phyloP scores from a whole-genome alignment of 1,140 invertebrate genomes.

The Tribolium madens region DNA sequence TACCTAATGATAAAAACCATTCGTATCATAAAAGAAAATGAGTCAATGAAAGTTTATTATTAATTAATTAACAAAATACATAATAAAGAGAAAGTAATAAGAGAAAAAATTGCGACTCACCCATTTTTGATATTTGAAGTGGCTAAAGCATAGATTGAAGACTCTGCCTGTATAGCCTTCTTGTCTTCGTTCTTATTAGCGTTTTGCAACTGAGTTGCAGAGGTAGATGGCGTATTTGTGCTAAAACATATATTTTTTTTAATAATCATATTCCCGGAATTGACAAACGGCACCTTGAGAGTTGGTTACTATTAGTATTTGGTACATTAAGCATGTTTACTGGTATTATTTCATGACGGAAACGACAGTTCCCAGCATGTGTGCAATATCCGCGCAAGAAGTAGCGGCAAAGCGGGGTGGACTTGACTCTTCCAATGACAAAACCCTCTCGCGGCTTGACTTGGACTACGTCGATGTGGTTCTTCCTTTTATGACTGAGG shows the following conservation, averaged over 20 bases:
- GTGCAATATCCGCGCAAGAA: conserved; percentile 50
- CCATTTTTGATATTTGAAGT: background rate
- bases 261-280: background rate
- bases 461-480: conserved; percentile 15
- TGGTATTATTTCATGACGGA: conserved; percentile 54
- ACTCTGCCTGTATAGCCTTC: background rate
- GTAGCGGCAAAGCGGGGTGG: conserved; percentile 45
- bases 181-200: background rate
- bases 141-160: background rate
- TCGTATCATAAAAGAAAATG: background rate
- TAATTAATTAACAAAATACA: background rate
- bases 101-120: background rate
- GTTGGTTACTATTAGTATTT: conserved; percentile 33
- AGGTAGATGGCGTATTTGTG: conserved; percentile 50
- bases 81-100: background rate
- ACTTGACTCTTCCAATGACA: background rate
- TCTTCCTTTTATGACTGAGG: conserved; percentile 4
- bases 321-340: conserved; percentile 43
- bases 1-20: background rate
- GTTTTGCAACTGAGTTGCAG: conserved; percentile 33
- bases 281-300: background rate
- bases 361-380: conserved; percentile 53
- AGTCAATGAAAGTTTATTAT: background rate
- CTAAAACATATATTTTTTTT: conserved; percentile 43
- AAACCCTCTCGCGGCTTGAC: conserved; percentile 8